phyloP scores from a whole-genome alignment of 2,888 invertebrate species.

The Automeris io region DNA sequence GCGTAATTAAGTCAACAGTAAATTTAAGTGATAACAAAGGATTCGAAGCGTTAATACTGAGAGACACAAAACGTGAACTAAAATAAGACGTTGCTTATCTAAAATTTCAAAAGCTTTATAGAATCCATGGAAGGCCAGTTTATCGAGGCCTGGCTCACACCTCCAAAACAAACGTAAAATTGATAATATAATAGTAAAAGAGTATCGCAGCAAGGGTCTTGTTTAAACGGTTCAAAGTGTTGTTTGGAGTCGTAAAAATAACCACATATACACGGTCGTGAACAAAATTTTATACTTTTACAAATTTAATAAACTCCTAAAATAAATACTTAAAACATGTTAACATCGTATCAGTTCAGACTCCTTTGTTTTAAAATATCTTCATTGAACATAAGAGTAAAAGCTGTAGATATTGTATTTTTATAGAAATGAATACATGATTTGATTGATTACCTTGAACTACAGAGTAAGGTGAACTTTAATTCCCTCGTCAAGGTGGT shows the following conservation, averaged over 20 bases:
- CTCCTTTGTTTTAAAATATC: too few relatives aligned
- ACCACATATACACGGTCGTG: constrained; percentile 19
- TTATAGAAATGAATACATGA: too few relatives aligned
- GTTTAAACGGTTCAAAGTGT: constrained; percentile 16
- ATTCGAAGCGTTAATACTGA: constrained; percentile 15
- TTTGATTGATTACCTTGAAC: too few relatives aligned
- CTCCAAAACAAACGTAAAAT: constrained; percentile 7
- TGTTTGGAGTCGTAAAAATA: constrained; percentile 20
- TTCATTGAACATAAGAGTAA: too few relatives aligned
- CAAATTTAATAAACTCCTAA: background rate
- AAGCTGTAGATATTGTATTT: too few relatives aligned
- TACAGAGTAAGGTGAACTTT: too few relatives aligned
- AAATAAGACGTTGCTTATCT: constrained; percentile 18
- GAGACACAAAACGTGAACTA: constrained; percentile 13
- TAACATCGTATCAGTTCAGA: too few relatives aligned
- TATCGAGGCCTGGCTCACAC: constrained; percentile 9
- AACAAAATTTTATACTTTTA: constrained; percentile 1
- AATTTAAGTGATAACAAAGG: constrained; percentile 14
- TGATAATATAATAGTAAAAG: constrained; percentile 8
- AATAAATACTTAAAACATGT: too few relatives aligned
- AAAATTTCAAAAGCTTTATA: constrained; percentile 22
- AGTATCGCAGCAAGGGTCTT: constrained; percentile 18
- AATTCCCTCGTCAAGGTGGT: too few relatives aligned
- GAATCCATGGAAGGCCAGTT: constrained; percentile 12
- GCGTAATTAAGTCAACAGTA: background rate